phyloP scores from a whole-genome alignment of 2,113 vertebrate genomes.

The Fukomys damarensis region DNA sequence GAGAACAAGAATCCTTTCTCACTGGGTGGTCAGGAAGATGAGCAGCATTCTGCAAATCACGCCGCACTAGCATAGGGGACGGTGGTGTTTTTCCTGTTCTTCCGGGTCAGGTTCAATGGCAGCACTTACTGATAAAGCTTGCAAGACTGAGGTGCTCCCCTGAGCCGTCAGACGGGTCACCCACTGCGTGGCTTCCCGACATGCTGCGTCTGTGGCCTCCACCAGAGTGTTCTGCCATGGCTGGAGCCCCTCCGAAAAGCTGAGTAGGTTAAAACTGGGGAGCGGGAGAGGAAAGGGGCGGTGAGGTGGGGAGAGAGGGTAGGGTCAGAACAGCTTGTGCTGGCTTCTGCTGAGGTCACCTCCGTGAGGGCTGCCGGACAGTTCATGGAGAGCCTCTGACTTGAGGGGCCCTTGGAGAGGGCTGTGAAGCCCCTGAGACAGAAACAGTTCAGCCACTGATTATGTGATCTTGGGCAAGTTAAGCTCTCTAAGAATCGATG shows the following conservation, averaged over 20 bases:
- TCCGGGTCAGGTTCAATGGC: neutral
- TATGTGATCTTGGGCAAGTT: neutral
- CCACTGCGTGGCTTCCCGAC: conserved; percentile 89
- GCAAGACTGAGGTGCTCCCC: conserved; percentile 87
- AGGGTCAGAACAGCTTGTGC: neutral
- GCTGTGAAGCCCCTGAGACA: neutral
- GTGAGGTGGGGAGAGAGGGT: neutral
- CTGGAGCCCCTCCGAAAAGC: conserved; percentile 85
- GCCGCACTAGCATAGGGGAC: rapidly evolving
- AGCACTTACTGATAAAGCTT: conserved; percentile 88
- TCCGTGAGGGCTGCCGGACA: too few relatives aligned
- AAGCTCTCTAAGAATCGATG: neutral
- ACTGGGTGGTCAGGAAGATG: neutral
- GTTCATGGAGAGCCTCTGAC: neutral
- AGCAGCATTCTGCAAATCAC: neutral
- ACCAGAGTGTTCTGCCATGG: conserved; percentile 87
- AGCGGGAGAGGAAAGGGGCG: neutral
- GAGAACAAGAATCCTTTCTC: neutral
- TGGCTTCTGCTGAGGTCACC: neutral
- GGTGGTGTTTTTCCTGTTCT: neutral
- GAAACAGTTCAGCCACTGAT: neutral
- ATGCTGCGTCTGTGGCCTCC: conserved; percentile 84
- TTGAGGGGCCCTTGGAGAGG: neutral
- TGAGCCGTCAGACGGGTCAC: conserved; percentile 81
- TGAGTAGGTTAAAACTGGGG: conserved; percentile 89